Base-by-base conservation (phyloP, 1,140 invertebrate genomes). In the Parapsyche elsis region DNA sequence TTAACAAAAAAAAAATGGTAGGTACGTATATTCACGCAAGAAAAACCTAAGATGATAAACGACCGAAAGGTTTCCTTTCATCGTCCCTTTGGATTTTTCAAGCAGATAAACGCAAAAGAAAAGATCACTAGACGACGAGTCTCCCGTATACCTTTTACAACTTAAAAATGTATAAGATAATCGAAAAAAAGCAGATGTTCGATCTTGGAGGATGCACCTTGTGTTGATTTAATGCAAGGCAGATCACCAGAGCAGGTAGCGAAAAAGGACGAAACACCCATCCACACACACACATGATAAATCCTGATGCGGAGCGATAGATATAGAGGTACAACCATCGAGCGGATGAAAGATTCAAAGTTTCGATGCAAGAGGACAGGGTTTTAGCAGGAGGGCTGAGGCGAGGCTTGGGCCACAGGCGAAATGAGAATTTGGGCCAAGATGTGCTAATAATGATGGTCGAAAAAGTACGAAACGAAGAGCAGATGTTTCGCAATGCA, bases 171-270 rank as follows among this genome's bases (percentile, higher is more conserved):
- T 74, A 26, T 12, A 67, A 83, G 79, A 81, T 81, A 81, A 83
- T 83, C 81, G 77, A 81, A 83, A 82, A 76, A 67, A 67, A 77
- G 82, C 82, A 83, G 82, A 83, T 83, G 82, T 79, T 81, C 44
- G 80, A 83, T 83, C 71, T 59, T n/a, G 75, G 59, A 83, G 76
- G 79, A 81, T 83, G 82, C 82, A 83, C 82, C 82, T 83, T 83
- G 82, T 83, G 82, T 83, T 81, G 82, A 83, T 83, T 83, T 81
- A 83, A 81, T 83, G 77, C 73, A 57, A 24, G 19, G 30, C 49
- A 81, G 79, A 80, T 82, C 79, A 71, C 9, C 14, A 23, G 76
- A 81, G 82, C 82, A 83, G 82, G 82, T 83, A 83, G 82, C 82
- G 76, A 83, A 83, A 78, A 83, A 80, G 81, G 79, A 81, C 79